Base-by-base conservation (phyloP, 2,888 invertebrate genomes). In the Stenolophus ochropezus region DNA sequence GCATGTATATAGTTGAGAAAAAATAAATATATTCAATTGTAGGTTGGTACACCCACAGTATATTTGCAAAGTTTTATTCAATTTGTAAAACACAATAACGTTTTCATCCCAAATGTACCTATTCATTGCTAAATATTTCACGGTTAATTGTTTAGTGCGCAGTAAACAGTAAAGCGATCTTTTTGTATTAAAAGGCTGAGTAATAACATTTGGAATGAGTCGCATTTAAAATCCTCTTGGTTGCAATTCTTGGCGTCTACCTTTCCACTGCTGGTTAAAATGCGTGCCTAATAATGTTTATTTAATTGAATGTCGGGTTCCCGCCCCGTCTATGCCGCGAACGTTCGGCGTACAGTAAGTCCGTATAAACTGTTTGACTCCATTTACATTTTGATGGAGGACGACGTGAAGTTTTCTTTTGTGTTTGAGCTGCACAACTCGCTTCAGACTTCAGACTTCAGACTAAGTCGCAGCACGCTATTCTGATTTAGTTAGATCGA, bases 331-430 rank as follows among this genome's bases (percentile, higher is more conserved):
- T 42, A 42, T 42, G 33, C 33, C 33, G 4, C 42, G 42, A 42
- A 42, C 42, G 42, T 6, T 42, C n/a, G n/a, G 8, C 42, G 42
- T 42, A 11, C 33, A 42, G 8, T 42, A 42, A 42, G 33, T 42
- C 33, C 69, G 33, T 47, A 33, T 69, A 69, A 69, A 69, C 69
- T 69, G 74, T 75, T 53, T 53, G 51, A 51, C 74, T 49, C 51
- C 74, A 75, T 75, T 75, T 75, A 75, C 74, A 75, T 75, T 75
- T 75, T 75, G 74, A 75, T 75, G 74, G 74, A 75, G 74, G 16
- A 25, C 25, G 69, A 69, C 69, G 69, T 69, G 47, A 69, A 69
- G 69, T 69, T 75, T 53, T 75, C 74, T 75, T 75, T 75, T 75
- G 74, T 75, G 61, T 61, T 61, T 61, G 61, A 61, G 61, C 61